Conservation (phyloP, 2,797 vertebrate species). For the Pseudochaenichthys georgianus region DNA sequence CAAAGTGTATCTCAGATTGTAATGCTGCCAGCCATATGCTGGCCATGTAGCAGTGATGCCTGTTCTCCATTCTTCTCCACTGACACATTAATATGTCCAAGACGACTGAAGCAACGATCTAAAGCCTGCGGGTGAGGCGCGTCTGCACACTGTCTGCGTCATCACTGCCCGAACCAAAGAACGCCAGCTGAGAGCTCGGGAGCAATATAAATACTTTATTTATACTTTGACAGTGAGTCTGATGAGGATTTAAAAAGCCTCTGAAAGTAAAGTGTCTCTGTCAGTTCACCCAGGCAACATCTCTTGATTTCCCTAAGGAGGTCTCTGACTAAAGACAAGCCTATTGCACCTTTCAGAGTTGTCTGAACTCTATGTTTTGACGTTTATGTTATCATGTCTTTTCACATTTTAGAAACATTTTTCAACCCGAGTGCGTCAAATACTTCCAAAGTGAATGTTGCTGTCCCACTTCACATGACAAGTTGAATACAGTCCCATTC, state of each 20-base stretch:
- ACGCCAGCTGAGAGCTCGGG: neutral
- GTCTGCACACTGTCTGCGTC: neutral
- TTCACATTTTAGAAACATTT: no score
- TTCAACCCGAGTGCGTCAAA: no score
- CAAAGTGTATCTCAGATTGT: neutral
- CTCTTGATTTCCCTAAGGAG: neutral
- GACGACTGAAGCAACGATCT: neutral
- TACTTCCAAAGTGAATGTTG: no score
- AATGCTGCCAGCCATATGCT: neutral
- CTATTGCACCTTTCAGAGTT: neutral
- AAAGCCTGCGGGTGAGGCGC: constrained; percentile 21
- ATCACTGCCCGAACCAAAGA: neutral
- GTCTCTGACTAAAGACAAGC: neutral
- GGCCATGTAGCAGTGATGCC: neutral
- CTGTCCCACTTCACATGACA: no score
- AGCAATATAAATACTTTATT: constrained; percentile 18
- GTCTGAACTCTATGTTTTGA: no score
- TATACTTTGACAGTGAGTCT: constrained; percentile 12
- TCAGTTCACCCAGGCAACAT: neutral
- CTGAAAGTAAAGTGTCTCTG: constrained; percentile 9
- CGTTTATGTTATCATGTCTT: no score
- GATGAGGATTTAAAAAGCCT: constrained; percentile 12
- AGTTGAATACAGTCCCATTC: no score
- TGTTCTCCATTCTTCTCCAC: neutral
- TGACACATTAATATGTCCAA: constrained; percentile 1